phyloP scores from a whole-genome alignment of 2,113 vertebrate species.

The Alligator mississippiensis region DNA sequence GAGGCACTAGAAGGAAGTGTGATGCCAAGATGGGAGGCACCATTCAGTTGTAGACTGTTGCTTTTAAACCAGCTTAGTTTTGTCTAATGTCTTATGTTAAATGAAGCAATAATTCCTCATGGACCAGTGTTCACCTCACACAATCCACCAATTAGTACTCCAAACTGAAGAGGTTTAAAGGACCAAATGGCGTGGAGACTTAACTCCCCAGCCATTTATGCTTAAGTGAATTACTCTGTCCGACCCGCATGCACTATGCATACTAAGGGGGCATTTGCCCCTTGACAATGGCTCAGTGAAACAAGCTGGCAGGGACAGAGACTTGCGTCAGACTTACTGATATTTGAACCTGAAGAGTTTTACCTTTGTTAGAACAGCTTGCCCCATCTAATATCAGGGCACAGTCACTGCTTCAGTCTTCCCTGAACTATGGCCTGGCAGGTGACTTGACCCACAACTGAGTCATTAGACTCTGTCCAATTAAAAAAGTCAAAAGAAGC shows the following conservation, averaged over 20 bases:
- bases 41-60: not conserved
- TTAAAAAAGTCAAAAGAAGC: not conserved
- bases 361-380: not conserved
- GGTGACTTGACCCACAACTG: rapidly evolving
- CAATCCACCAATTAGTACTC: not conserved
- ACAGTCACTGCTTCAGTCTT: not conserved
- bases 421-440: not conserved
- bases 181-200: not conserved
- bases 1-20: not conserved
- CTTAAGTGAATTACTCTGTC: not conserved
- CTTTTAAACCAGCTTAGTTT: not conserved
- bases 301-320: not conserved
- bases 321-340: not conserved
- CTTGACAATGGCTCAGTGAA: too few relatives aligned
- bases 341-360: rapidly evolving
- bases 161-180: not conserved
- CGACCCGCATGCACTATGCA: not conserved
- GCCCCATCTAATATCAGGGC: not conserved
- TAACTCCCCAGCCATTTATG: not conserved
- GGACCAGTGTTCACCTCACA: not conserved
- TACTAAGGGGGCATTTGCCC: not conserved
- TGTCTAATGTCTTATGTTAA: not conserved
- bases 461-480: not conserved
- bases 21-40: not conserved
- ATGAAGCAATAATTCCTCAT: not conserved